Evolutionary conservation across 2,888 invertebrate species (phyloP).

Genomic region (Ephialtes manifestator): DNA sequence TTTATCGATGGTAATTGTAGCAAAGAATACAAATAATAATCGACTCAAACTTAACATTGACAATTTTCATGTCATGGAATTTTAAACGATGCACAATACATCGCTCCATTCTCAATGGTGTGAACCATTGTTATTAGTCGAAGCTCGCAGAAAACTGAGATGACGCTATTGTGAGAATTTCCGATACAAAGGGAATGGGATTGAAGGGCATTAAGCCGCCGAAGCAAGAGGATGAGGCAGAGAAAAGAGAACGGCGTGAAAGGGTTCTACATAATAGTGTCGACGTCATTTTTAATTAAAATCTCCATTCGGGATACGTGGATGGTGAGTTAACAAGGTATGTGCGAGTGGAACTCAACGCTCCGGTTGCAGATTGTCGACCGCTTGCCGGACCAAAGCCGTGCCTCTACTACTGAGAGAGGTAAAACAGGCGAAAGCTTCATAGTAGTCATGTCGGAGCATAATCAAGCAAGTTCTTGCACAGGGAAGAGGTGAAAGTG

Average conservation of each 20-base stretch:
- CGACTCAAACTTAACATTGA: too few species aligned
- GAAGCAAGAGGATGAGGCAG: not conserved
- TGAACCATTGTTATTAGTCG: too few species aligned
- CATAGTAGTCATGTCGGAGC: slow-evolving; percentile 24
- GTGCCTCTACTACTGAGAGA: slow-evolving; percentile 30
- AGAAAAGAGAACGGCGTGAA: not conserved
- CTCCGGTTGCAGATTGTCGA: slow-evolving; percentile 19
- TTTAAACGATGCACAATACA: too few species aligned
- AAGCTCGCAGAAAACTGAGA: too few species aligned
- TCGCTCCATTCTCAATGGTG: too few species aligned
- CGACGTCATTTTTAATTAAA: slow-evolving; percentile 61
- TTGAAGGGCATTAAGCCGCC: not conserved
- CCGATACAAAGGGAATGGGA: not conserved
- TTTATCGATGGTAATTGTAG: too few species aligned
- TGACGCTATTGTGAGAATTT: not conserved
- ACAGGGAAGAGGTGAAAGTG: slow-evolving; percentile 28
- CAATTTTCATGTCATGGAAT: too few species aligned
- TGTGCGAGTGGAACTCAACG: not conserved
- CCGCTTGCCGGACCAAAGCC: slow-evolving; percentile 40
- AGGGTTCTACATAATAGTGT: slow-evolving; percentile 48
- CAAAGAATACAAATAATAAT: too few species aligned
- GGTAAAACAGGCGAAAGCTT: not conserved
- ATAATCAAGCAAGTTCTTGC: slow-evolving; percentile 66
- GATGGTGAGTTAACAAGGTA: slow-evolving; percentile 38
- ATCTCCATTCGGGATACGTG: slow-evolving; percentile 40